A percentile compares a stretch with the other conserved stretches of the same genome.
These are phyloP conservation scores for Stichopus chloronotus DNA, from an alignment of 35 echinoderm and acorn worm genomes.

Conservation along the genomic window DNA sequence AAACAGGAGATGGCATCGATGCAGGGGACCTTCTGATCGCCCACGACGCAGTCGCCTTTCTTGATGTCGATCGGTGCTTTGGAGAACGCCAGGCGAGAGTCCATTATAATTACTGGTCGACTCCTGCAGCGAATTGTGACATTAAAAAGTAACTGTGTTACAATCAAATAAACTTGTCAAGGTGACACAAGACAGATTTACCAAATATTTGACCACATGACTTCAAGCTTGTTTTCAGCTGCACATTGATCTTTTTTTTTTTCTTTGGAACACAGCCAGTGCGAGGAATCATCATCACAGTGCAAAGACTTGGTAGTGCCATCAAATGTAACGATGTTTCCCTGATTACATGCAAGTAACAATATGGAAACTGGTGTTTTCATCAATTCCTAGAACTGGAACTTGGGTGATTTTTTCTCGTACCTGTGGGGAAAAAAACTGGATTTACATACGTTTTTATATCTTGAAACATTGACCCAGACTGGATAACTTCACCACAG, in stretches of 20 bases:
- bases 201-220: neutral
- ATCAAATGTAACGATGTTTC: too few species aligned
- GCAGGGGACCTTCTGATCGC: constrained; percentile 67
- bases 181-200: neutral
- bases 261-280: neutral
- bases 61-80: constrained; percentile 68
- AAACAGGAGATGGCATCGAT: constrained; percentile 67
- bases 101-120: constrained; percentile 71
- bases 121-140: constrained; percentile 44
- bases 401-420: too few species aligned
- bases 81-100: constrained; percentile 57
- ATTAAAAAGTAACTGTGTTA: neutral
- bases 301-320: too few species aligned
- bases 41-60: constrained; percentile 43
- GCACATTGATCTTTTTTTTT: constrained; percentile 14
- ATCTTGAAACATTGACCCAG: too few species aligned
- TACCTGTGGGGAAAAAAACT: too few species aligned
- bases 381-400: too few species aligned
- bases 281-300: neutral
- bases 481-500: too few species aligned
- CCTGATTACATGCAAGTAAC: too few species aligned
- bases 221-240: neutral
- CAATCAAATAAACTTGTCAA: too few species aligned
- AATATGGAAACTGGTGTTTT: too few species aligned
- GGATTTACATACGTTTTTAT: too few species aligned